phyloP scores from a whole-genome alignment of 1,140 invertebrate genomes.

The Caerostris extrusa region DNA sequence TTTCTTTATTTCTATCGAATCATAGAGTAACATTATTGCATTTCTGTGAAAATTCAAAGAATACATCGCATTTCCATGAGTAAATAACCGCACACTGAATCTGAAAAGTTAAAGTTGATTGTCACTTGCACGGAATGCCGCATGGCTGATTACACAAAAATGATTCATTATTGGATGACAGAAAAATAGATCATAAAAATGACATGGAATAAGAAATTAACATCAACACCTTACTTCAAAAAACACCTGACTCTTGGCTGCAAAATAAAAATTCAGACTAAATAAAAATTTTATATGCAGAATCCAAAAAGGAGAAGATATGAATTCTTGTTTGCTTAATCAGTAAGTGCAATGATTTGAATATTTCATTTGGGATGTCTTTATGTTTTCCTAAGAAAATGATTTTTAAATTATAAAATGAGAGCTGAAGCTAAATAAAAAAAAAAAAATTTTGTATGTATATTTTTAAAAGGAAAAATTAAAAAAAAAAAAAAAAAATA shows the following conservation, averaged over 20 bases:
- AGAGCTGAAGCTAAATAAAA: no score
- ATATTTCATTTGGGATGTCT: no score
- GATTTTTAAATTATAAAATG: no score
- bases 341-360: no score
- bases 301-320: no score
- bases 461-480: no score
- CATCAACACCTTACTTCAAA: background rate
- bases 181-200: background rate
- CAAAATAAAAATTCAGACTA: background rate
- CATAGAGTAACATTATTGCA: background rate
- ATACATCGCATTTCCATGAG: background rate
- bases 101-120: background rate
- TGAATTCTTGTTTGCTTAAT: no score
- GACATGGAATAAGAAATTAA: background rate
- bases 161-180: background rate
- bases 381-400: no score
- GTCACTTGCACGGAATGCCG: background rate
- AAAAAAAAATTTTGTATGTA: no score
- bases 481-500: no score
- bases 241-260: background rate
- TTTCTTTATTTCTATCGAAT: background rate
- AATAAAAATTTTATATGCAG: background rate
- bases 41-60: background rate
- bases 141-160: background rate
- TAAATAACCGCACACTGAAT: background rate